Evolutionary conservation across 2,113 vertebrate genomes (phyloP).

Genomic region (Platysteira castanea): DNA sequence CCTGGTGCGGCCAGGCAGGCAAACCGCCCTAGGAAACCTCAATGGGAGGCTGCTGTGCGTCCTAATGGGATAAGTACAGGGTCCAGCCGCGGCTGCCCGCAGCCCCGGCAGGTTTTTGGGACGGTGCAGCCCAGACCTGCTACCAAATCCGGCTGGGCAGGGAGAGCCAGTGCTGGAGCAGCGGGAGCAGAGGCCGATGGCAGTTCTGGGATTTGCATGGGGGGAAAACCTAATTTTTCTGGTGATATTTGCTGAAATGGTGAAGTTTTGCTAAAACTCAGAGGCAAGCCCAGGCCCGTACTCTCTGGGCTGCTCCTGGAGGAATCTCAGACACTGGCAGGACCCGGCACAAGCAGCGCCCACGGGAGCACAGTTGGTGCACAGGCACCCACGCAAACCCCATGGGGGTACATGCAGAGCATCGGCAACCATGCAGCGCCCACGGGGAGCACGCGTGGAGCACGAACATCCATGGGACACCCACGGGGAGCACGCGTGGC

Average conservation of each 20-base stretch:
- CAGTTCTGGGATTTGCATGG: not conserved
- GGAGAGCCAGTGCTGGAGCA: not conserved
- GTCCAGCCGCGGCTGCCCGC: conserved; percentile 30
- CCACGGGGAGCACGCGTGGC: not conserved
- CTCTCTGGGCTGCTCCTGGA: not conserved
- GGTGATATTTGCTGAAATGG: not conserved
- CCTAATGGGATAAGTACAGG: conserved; percentile 75
- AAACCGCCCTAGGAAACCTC: conserved; percentile 72
- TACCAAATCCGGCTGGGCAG: not conserved
- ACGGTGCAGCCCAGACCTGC: not conserved
- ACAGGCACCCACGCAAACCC: not conserved
- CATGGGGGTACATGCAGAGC: not conserved
- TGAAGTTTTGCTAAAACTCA: not conserved
- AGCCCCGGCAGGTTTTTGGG: not conserved
- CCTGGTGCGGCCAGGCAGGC: not conserved
- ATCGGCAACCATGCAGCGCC: rapidly evolving
- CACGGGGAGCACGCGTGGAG: not conserved
- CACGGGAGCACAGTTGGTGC: not conserved
- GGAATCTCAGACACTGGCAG: not conserved
- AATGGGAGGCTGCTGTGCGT: conserved; percentile 15
- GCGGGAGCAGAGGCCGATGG: not conserved
- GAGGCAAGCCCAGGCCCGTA: not conserved
- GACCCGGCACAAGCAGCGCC: not conserved
- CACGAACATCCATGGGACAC: not conserved
- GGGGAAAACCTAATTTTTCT: not conserved